Base-by-base conservation (phyloP, 1,140 invertebrate species). In the Cherax destructor region DNA sequence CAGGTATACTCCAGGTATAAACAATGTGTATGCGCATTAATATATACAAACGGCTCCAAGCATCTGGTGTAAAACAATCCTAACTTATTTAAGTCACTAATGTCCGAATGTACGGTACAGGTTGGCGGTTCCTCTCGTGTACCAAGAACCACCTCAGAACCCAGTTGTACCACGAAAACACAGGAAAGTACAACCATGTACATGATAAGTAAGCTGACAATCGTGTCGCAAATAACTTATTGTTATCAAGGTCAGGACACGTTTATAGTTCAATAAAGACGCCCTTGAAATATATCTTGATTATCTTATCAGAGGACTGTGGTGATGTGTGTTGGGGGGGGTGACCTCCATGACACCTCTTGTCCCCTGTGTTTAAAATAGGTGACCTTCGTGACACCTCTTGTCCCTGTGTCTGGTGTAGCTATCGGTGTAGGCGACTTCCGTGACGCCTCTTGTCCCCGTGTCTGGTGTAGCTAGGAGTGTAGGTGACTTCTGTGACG, bases 211-310 rank as follows among this genome's bases (percentile, higher is more conserved):
- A 41, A 41, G 30, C 30, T 41, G 30, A 41, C 30, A 41, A 41
- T 41, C 30, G 30, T 56, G 52, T 56, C 13, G 13, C 52, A 56
- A 74, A 30, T 30, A 74, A 30, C 69, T 3, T 65, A 18, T 74
- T 74, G n/a, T 65, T 69, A 56, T 83, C 59, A 83, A 69, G 81
- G 81, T 83, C 81, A 83, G 81, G 81, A 83, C 61, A 69, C 6
- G 16, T 24, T 52, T 65, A 83, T 18, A 4, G 16, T 30, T 30
- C 30, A 59, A 41, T 47, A 65, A n/a, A 4, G 49, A n/a, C 24
- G 81, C 81, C 81, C 81, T 83, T 83, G 81, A 83, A 83, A n/a
- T 24, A 47, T 69, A 69, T 69, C 61, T 69, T 10, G 3, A 4
- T 47, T 56, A 61, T 74, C 81, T 69, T 83, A 61, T 83, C 52